Percentiles rank a stretch among this genome's conserved stretches.
phyloP scores from a whole-genome alignment of 2,888 invertebrate species.

The Hypolimnas misippus region DNA sequence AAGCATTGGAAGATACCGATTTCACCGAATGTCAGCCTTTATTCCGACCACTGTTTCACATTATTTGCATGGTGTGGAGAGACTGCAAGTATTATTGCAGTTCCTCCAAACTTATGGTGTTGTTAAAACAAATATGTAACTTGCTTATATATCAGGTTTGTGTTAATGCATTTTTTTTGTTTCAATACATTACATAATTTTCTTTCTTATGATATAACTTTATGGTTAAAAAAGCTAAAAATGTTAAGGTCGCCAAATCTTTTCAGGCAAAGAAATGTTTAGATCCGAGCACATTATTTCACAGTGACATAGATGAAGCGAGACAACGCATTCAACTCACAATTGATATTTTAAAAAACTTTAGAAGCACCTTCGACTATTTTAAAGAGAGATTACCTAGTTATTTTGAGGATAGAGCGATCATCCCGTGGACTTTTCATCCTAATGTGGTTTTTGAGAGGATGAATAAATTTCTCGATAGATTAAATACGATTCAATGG shows the following conservation, averaged over 20 bases:
- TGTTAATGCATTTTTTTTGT: background rate
- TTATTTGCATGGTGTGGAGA: constrained; percentile 95
- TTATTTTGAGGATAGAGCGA: constrained; percentile 86
- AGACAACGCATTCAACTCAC: constrained; percentile 90
- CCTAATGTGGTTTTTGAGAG: constrained; percentile 92
- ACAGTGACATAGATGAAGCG: constrained; percentile 97
- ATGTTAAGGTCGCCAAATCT: too few species aligned
- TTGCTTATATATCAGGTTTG: constrained; percentile 91
- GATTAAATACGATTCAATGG: constrained; percentile 91
- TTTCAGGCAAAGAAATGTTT: constrained; percentile 93
- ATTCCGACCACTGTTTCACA: constrained; percentile 92
- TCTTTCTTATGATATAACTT: constrained; percentile 3
- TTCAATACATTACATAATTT: background rate
- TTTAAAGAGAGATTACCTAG: constrained; percentile 87
- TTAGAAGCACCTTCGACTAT: constrained; percentile 86
- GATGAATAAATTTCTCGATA: constrained; percentile 89
- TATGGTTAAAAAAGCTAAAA: background rate
- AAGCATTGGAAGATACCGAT: constrained; percentile 91
- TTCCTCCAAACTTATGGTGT: constrained; percentile 93
- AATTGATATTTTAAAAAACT: constrained; percentile 86
- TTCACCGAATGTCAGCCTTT: constrained; percentile 92
- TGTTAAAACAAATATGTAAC: constrained; percentile 95
- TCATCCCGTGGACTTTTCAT: constrained; percentile 91
- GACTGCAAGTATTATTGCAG: constrained; percentile 95
- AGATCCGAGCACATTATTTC: constrained; percentile 96